These are phyloP conservation scores for Mesorhabditis belari DNA, from an alignment of 2,888 invertebrate genomes.

Conservation along the genomic window DNA sequence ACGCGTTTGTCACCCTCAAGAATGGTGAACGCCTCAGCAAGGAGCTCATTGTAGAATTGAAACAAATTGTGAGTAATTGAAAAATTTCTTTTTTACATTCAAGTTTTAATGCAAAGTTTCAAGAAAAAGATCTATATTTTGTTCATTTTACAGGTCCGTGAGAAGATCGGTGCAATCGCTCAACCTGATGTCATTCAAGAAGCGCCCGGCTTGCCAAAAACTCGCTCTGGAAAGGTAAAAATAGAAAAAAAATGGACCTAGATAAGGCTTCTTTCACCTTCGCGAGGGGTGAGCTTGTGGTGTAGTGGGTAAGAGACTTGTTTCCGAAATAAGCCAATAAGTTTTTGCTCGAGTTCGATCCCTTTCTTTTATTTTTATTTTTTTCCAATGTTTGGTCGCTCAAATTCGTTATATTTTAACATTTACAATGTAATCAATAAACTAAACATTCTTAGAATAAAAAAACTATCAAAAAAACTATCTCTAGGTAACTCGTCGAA, in stretches of 20 bases:
- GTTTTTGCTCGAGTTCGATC: too few relatives aligned
- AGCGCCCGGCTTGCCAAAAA: conserved; percentile 77
- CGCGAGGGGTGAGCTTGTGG: too few relatives aligned
- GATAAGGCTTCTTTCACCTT: too few relatives aligned
- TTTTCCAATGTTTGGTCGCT: too few relatives aligned
- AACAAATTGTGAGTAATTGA: too few relatives aligned
- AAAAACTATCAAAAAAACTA: not conserved
- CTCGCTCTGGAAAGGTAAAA: conserved; percentile 78
- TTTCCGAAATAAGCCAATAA: too few relatives aligned
- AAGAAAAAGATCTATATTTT: not conserved
- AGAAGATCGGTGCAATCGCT: conserved; percentile 87
- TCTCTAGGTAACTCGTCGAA: conserved; percentile 73
- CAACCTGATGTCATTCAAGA: conserved; percentile 87
- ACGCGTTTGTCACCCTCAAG: conserved; percentile 89
- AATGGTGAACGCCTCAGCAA: conserved; percentile 20
- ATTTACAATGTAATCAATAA: too few relatives aligned
- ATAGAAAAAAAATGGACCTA: too few relatives aligned
- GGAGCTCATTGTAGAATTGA: conserved; percentile 20
- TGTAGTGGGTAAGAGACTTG: too few relatives aligned
- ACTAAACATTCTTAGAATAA: not conserved
- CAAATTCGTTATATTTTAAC: not conserved
- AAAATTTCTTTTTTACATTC: not conserved
- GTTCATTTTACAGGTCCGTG: conserved; percentile 65
- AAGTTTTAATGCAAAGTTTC: not conserved
- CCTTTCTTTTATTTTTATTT: too few relatives aligned